Base-by-base conservation (phyloP, 1,140 invertebrate genomes). In the Kradibia gibbosae region DNA sequence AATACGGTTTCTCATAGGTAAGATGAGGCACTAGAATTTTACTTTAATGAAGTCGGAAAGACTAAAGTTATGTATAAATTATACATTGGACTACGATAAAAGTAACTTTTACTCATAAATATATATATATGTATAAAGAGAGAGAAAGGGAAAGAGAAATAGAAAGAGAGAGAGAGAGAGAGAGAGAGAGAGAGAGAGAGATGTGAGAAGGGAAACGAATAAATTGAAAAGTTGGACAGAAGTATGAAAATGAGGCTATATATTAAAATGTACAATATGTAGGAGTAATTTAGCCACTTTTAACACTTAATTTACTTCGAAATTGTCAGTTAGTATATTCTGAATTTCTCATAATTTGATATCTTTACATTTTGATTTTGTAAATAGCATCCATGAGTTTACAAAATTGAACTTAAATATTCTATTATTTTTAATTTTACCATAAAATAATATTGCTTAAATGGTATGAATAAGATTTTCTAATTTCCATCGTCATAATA, bases 321-420 rank as follows among this genome's bases (percentile, higher is more conserved):
- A 45, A 13, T 45, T 45, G 42, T 45, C 13, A 53, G 3, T 20
- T 3, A 53, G 22, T 62, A 62, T n/a, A 67, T 72, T 7, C 3
- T 72, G 20, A 0, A 50, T 72, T 3, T 13, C 31, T 53, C 50
- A n/a, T 34, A n/a, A 20, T 20, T 34, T 4, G 11, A 48, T 53
- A 22, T 17, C 17, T 45, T 7, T 53, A 28, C 34, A 53, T 48
- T 50, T 53, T 20, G 15, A 53, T 70, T 70, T 34, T 60, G 39
- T 31, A 60, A 72, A 55, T 28, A 57, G 73, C 70, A 80, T 80
- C 36, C 39, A 80, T 80, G 70, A 80, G 70, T 42, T 80, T 80
- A 70, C 78, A n/a, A 80, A 80, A 48, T 57, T 45, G 50, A 7
- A 7, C 10, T 28, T 13, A 25, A 11, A 72, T 72, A 77, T 50